These are phyloP conservation scores for Bambusicola thoracicus DNA, from an alignment of 2,113 vertebrate genomes.

Conservation along the genomic window DNA sequence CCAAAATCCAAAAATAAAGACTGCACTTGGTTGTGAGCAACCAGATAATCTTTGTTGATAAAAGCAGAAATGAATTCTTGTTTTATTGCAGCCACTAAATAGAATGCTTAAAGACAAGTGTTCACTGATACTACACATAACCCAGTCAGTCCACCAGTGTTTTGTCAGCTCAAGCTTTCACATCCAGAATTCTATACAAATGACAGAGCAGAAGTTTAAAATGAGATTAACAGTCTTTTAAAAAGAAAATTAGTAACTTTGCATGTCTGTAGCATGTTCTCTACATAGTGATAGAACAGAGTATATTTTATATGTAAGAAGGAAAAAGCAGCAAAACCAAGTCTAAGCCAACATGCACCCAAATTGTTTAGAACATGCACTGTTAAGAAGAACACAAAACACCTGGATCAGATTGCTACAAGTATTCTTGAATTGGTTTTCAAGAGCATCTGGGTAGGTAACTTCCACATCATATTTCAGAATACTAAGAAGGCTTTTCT, in stretches of 20 bases:
- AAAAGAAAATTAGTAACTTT: not conserved
- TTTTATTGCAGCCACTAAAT: not conserved
- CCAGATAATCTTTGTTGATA: not conserved
- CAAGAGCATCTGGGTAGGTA: not conserved
- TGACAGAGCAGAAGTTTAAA: not conserved
- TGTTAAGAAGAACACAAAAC: not conserved
- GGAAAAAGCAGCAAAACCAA: not conserved
- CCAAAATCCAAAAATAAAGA: not conserved
- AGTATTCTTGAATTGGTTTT: not conserved
- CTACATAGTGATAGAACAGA: not conserved
- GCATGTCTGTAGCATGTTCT: not conserved
- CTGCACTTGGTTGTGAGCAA: not conserved
- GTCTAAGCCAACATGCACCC: not conserved
- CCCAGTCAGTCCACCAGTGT: not conserved
- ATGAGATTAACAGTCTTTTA: not conserved
- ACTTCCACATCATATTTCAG: not conserved
- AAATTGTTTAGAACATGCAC: not conserved
- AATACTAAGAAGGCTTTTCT: not conserved
- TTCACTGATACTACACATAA: not conserved
- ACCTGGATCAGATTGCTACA: not conserved
- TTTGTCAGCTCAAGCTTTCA: not conserved
- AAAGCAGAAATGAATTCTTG: not conserved
- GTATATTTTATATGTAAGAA: not conserved
- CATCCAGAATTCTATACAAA: not conserved
- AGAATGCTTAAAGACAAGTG: not conserved